phyloP scores from a whole-genome alignment of 2,797 vertebrate species.

The Sternarchorhynchus goeldii region DNA sequence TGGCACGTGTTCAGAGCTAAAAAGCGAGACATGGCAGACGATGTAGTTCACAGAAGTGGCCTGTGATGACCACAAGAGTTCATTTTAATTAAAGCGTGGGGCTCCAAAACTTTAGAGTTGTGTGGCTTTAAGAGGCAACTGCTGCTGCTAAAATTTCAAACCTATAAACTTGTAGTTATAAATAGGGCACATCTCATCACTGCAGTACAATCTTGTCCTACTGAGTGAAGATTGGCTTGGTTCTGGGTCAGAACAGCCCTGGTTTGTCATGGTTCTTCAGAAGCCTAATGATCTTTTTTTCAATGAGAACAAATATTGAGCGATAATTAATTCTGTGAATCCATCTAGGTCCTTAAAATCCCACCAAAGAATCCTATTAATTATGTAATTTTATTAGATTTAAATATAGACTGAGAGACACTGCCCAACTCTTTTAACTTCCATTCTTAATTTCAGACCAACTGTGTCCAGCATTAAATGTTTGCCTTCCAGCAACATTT shows the following conservation, averaged over 20 bases:
- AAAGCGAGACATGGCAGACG: conserved; percentile 69
- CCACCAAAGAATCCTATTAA: no score
- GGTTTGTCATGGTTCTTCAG: background rate
- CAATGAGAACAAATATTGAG: conserved; percentile 25
- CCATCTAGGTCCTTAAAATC: no score
- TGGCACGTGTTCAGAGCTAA: conserved; percentile 61
- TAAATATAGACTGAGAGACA: no score
- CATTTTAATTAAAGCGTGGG: background rate
- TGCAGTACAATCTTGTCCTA: conserved; percentile 19
- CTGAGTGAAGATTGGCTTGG: background rate
- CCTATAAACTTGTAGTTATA: background rate
- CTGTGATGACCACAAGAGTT: conserved; percentile 61
- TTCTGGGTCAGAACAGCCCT: no score
- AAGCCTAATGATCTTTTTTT: conserved; percentile 6
- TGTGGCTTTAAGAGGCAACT: no score
- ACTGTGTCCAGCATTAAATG: no score
- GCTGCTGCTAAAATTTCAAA: no score
- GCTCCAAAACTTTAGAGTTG: background rate
- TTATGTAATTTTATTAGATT: no score
- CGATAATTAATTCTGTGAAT: conserved; percentile 11
- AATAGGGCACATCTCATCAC: background rate
- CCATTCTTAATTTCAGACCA: no score
- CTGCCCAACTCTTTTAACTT: no score
- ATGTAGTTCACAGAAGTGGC: conserved; percentile 42
- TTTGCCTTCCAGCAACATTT: background rate